Base-by-base conservation (phyloP, 2,888 invertebrate species). In the Chromoteleia sp. region DNA sequence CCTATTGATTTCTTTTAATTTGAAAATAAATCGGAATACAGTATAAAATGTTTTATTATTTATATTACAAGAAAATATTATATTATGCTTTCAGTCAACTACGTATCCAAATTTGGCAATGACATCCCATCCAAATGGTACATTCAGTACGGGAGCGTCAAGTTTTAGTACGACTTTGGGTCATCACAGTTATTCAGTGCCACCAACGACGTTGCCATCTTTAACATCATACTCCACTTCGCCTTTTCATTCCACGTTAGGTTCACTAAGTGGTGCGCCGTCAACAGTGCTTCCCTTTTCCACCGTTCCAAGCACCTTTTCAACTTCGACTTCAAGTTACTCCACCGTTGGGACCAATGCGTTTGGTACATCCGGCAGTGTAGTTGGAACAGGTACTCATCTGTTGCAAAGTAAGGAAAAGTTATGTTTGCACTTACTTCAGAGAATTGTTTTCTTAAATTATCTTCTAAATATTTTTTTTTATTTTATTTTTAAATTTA, bases 311-410 rank as follows among this genome's bases (percentile, higher is more conserved):
- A 91, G 88, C 85, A 89, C 88, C 74, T 91, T 84, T 79, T 87
- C 90, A 67, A 90, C 89, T 12, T 87, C 89, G 74, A 91, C 88
- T 83, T 86, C 90, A 65, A 90, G 89, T 75, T 91, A 89, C 74
- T 90, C 91, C 48, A 91, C 89, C 45, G 89, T 91, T 82, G 91
- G 91, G 88, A 90, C 91, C 89, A 92, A 90, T 85, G 89, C 90
- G 82, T 91, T 89, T 82, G 89, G 90, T 84, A 87, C 90, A 36
- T 83, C 91, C 45, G 88, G 89, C 58, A 68, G 56, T 68, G 45
- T 78, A 59, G 88, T 90, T 58, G 88, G 85, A 85, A 86, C 91
- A 84, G 91, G 91, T 90, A 73, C 50, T 65, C 73, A 78, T 78
- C 65, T 75, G 73, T 61, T 75, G 43, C 77, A 77, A 70, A 77